Conservation (phyloP, 2,888 invertebrate genomes). For the Ormyrus thymus region DNA sequence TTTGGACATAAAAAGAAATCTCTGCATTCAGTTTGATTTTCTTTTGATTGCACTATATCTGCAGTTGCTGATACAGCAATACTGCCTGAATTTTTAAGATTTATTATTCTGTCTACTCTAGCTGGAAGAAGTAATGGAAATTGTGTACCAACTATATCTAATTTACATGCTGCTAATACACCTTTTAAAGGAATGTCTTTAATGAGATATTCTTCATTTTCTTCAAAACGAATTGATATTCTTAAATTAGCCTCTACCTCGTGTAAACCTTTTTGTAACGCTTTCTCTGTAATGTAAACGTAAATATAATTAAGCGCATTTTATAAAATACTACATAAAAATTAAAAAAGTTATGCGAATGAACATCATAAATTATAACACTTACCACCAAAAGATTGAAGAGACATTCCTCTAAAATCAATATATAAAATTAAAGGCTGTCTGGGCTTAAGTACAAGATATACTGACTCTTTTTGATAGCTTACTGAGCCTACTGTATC, state of each 20-base stretch:
- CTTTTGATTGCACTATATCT: constrained; percentile 59
- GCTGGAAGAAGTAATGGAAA: constrained; percentile 62
- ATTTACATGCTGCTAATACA: constrained; percentile 61
- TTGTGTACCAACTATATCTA: constrained; percentile 63
- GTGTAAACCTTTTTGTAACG: constrained; percentile 50
- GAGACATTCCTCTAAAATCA: constrained; percentile 61
- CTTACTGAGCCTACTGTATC: constrained; percentile 53
- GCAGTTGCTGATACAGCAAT: constrained; percentile 59
- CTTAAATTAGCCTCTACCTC: constrained; percentile 45
- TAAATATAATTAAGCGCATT: not conserved
- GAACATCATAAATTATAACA: not conserved
- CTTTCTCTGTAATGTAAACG: constrained; percentile 43
- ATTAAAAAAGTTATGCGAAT: not conserved
- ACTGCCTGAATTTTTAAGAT: constrained; percentile 64
- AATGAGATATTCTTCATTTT: constrained; percentile 60
- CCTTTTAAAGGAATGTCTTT: constrained; percentile 64
- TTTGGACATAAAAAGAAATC: constrained; percentile 65
- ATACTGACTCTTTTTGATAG: constrained; percentile 54
- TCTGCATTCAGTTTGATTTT: constrained; percentile 49
- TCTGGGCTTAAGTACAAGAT: constrained; percentile 57
- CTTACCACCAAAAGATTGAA: constrained; percentile 58
- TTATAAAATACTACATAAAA: constrained; percentile 1
- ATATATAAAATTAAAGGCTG: constrained; percentile 60
- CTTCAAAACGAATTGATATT: constrained; percentile 51
- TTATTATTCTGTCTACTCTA: constrained; percentile 62